Conservation (phyloP, 1,140 invertebrate genomes). For the Rhyacophila brunnea region DNA sequence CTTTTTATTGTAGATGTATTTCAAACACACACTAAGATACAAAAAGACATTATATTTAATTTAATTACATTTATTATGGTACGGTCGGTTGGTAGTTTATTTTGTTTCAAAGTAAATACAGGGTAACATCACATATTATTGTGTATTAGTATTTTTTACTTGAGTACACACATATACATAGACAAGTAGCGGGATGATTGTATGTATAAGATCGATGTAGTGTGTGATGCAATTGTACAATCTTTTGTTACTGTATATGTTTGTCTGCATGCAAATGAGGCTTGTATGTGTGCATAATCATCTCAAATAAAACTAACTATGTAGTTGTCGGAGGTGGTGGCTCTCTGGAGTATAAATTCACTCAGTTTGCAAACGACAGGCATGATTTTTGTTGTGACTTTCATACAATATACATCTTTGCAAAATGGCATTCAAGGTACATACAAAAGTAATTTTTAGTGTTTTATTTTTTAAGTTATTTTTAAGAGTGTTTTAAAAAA, state of each 20-base stretch:
- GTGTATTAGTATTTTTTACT: too few species aligned
- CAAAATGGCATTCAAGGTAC: slow-evolving; percentile 24
- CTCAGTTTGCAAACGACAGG: background rate
- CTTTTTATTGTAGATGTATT: too few species aligned
- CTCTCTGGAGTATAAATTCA: slow-evolving; percentile 14
- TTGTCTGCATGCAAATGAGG: slow-evolving; percentile 1
- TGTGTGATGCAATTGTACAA: too few species aligned
- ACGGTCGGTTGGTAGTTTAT: too few species aligned
- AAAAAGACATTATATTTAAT: too few species aligned
- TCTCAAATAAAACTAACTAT: slow-evolving; percentile 1
- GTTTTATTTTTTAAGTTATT: too few species aligned
- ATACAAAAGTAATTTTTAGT: too few species aligned
- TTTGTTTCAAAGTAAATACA: too few species aligned
- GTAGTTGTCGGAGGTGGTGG: slow-evolving; percentile 1
- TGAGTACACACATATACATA: background rate
- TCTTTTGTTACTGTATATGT: slow-evolving; percentile 1
- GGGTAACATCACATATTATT: too few species aligned
- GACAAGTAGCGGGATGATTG: background rate
- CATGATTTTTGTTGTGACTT: slow-evolving; percentile 8
- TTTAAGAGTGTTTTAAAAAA: too few species aligned
- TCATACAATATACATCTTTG: slow-evolving; percentile 1
- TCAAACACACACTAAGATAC: too few species aligned
- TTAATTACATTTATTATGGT: too few species aligned
- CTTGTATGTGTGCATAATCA: slow-evolving; percentile 13
- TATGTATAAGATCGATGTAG: background rate